phyloP scores from a whole-genome alignment of 1,140 invertebrate species.

The Macrostomum lignano region DNA sequence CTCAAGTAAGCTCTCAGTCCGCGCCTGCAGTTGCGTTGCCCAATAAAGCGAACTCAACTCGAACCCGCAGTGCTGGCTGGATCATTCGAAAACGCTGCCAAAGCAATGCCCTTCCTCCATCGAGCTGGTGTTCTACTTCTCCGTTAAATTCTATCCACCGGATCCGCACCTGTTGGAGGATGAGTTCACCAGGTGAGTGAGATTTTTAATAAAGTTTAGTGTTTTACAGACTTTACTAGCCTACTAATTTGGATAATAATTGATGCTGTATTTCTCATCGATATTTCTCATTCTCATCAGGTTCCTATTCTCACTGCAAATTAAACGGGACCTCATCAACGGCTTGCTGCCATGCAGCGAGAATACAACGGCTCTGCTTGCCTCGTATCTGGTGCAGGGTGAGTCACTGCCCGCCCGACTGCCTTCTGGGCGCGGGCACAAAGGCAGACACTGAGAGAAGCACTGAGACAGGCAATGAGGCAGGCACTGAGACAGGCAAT shows the following conservation, averaged over 20 bases:
- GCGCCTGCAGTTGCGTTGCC: too few relatives aligned
- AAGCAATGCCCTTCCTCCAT: slow-evolving; percentile 56
- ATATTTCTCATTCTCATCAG: slow-evolving; percentile 13
- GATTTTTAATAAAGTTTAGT: not conserved
- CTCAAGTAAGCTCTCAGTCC: too few relatives aligned
- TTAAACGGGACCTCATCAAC: slow-evolving; percentile 65
- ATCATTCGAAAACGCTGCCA: slow-evolving; percentile 75
- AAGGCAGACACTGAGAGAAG: too few relatives aligned
- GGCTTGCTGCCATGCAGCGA: slow-evolving; percentile 80
- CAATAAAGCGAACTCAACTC: not conserved
- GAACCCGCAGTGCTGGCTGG: slow-evolving; percentile 56
- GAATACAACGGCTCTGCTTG: slow-evolving; percentile 84
- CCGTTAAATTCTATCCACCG: slow-evolving; percentile 89
- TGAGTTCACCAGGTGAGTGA: slow-evolving; percentile 54
- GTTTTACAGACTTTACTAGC: not conserved
- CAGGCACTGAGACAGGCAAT: too few relatives aligned
- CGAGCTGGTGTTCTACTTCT: slow-evolving; percentile 25
- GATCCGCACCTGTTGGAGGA: slow-evolving; percentile 87
- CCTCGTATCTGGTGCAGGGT: slow-evolving; percentile 91
- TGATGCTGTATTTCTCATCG: not conserved
- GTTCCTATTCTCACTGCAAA: slow-evolving; percentile 83
- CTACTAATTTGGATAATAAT: not conserved
- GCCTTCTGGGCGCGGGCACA: too few relatives aligned
- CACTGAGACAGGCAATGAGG: too few relatives aligned
- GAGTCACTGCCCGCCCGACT: too few relatives aligned